Evolutionary conservation across 2,888 invertebrate species (phyloP).

Genomic region (Ophion ellenae): DNA sequence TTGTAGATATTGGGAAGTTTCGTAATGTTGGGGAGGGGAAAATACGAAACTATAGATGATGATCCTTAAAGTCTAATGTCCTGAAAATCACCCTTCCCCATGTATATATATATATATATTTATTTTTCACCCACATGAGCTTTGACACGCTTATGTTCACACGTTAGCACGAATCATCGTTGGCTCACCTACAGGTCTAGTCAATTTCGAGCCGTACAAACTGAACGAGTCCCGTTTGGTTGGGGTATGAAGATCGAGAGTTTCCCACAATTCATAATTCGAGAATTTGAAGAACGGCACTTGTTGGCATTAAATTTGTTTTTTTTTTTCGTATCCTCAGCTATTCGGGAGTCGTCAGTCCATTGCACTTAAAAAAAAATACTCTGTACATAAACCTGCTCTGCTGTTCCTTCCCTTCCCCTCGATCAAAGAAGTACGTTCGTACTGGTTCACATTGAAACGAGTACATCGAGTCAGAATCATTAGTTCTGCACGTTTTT

Average conservation of each 20-base stretch:
- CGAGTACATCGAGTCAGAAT: not conserved
- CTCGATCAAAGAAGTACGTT: not conserved
- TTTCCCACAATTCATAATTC: not conserved
- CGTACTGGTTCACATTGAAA: not conserved
- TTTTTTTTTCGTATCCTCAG: slow-evolving; percentile 10
- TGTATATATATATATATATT: slow-evolving; percentile 6
- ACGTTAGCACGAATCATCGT: slow-evolving; percentile 54
- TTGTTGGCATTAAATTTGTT: not conserved
- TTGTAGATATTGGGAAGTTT: not conserved
- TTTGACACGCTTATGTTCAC: slow-evolving; percentile 56
- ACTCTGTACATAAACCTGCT: slow-evolving; percentile 24
- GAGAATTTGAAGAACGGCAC: not conserved
- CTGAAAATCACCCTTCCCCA: not conserved
- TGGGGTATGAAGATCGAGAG: slow-evolving; percentile 1
- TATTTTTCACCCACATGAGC: slow-evolving; percentile 41
- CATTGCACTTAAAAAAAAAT: not conserved
- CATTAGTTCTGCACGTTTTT: slow-evolving; percentile 16
- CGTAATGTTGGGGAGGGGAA: no score
- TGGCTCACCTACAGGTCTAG: slow-evolving; percentile 27
- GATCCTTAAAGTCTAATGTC: not conserved
- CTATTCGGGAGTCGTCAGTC: slow-evolving; percentile 25
- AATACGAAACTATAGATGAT: no score
- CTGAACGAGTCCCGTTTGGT: slow-evolving; percentile 12
- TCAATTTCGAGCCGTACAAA: slow-evolving; percentile 6
- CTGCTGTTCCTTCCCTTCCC: slow-evolving; percentile 23